Percentiles rank a stretch among this genome's conserved stretches.
phyloP scores from a whole-genome alignment of 2,113 vertebrate genomes.

The Catharus bicknelli region DNA sequence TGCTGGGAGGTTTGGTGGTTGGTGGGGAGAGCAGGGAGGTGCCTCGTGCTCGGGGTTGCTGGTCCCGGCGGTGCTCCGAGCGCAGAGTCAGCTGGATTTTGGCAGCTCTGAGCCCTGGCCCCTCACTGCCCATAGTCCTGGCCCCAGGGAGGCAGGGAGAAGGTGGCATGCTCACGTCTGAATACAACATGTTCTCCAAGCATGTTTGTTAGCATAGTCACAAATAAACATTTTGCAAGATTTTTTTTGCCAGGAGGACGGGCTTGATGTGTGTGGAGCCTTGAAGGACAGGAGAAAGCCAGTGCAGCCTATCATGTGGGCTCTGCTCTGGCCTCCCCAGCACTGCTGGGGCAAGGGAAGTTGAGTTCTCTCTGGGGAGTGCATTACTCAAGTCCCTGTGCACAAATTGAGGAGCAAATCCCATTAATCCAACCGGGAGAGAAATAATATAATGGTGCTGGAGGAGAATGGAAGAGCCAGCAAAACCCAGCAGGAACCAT shows the following conservation, averaged over 20 bases:
- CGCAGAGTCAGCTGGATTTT: neutral
- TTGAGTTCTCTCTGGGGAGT: neutral
- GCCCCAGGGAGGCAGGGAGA: neutral
- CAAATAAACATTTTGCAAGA: conserved; percentile 16
- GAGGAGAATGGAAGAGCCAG: neutral
- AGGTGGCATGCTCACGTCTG: neutral
- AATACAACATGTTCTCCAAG: conserved; percentile 16
- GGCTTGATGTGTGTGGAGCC: neutral
- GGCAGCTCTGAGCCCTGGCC: neutral
- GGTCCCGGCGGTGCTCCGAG: neutral
- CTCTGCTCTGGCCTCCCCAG: neutral
- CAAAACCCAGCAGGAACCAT: neutral
- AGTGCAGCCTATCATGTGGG: neutral
- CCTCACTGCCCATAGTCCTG: neutral
- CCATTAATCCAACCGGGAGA: neutral
- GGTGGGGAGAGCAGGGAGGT: neutral
- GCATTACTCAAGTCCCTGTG: neutral
- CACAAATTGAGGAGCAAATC: neutral
- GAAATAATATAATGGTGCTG: neutral
- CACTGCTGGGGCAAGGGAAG: neutral
- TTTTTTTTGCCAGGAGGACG: neutral
- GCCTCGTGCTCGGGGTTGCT: neutral
- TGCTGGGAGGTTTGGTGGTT: neutral
- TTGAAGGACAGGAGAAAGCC: neutral
- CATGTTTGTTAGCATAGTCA: neutral